Evolutionary conservation across 23 tunicate genomes (phyloP), one percentile per base, ranked within the genome.

Genomic region (Oikopleura dioica): DNA sequence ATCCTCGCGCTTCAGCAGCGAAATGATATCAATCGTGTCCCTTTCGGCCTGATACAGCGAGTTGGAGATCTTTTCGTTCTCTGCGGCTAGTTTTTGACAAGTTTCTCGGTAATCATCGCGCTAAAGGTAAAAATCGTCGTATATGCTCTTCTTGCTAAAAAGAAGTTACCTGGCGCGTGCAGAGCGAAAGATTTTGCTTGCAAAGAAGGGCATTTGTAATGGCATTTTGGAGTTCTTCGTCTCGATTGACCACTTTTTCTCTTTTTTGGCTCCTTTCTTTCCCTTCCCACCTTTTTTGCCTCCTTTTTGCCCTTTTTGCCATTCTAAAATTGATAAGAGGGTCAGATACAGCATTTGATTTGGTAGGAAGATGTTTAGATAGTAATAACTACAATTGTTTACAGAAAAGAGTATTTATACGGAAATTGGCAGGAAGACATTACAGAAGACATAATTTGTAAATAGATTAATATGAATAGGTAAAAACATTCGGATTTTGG

Each of bases 1-100:
- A 51, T 94, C 99, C 4, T 81, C 95, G 38, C 87, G 84, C 58
- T 94, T 94, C 72, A 94, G 78, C 59, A 50, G 87, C 36, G 95
- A 86, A 35, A 94, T 95, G n/a, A 94, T 95, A 37, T 94, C 95
- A 81, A 94, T 86, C 38, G 99, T 94, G 77, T 94, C 99, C 36
- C 78, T 86, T 44, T 94, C 99, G 30, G 95, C 77, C 76, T 94
- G 99, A 38, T 78, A 94, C 50, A 94, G 55, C 4, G 95, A 83
- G 68, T 94, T 88, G 59, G 87, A 87, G 24, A 94, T 80, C 36
- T 81, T 78, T 38, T 94, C 99, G 83, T 94, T 94, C 30, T 94
- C 99, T 68, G 37, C 75, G 0, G 95, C 95, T 78, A 94, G 36
- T 59, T 81, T 77, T 36, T 82, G 84, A 76, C 95, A 94, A 29